These are phyloP conservation scores for Fopius arisanus DNA, from an alignment of 1,140 invertebrate species.

Conservation along the genomic window DNA sequence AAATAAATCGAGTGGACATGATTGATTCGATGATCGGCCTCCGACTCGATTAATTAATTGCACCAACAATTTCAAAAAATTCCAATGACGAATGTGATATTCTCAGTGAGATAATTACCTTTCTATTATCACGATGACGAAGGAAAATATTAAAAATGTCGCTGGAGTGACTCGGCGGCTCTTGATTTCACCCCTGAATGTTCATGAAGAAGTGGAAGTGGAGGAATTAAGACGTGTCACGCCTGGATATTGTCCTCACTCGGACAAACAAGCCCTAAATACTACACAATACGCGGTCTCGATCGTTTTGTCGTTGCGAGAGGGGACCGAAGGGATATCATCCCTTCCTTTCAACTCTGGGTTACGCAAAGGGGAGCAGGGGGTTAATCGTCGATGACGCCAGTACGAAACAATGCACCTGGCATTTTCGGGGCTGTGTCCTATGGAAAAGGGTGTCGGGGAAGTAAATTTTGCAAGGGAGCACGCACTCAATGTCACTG, in stretches of 20 bases:
- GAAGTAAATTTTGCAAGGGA: slow-evolving; percentile 27
- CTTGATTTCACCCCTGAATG: not conserved
- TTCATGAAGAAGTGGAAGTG: not conserved
- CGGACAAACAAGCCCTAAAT: slow-evolving; percentile 28
- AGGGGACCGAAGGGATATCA: not conserved
- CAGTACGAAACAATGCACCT: slow-evolving; percentile 52
- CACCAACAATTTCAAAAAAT: no score
- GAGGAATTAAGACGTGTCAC: slow-evolving; percentile 34
- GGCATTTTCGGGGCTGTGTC: slow-evolving; percentile 35
- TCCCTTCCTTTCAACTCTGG: slow-evolving; percentile 26
- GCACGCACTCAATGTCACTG: slow-evolving; percentile 43
- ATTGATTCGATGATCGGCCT: not conserved
- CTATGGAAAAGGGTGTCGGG: slow-evolving; percentile 17
- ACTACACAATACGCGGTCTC: not conserved
- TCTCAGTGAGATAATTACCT: not conserved
- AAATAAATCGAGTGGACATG: not conserved
- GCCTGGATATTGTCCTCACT: slow-evolving; percentile 18
- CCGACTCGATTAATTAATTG: no score
- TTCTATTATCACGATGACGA: not conserved
- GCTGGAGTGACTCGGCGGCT: not conserved
- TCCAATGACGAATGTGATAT: no score
- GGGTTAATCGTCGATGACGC: slow-evolving; percentile 50
- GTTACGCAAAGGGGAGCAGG: slow-evolving; percentile 35
- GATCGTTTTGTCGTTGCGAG: not conserved
- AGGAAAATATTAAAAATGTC: slow-evolving; percentile 3